phyloP scores from a whole-genome alignment of 1,140 invertebrate genomes.

The Heliconius himera region DNA sequence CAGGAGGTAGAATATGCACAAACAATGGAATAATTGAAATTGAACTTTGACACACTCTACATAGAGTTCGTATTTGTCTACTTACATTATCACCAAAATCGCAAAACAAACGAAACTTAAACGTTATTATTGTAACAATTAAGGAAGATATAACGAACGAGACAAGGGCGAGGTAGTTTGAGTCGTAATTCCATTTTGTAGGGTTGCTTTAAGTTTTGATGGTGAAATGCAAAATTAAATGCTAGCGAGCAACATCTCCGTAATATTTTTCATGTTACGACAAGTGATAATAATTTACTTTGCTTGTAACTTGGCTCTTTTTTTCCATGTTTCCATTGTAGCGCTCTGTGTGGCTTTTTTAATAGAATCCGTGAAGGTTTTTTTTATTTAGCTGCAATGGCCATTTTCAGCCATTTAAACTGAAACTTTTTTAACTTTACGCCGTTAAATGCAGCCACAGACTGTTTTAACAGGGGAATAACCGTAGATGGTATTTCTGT shows the following conservation, averaged over 20 bases:
- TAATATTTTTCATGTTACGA: slow-evolving; percentile 65
- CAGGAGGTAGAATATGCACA: slow-evolving; percentile 68
- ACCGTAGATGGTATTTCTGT: slow-evolving; percentile 10
- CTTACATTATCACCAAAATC: slow-evolving; percentile 49
- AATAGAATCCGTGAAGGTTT: slow-evolving; percentile 11
- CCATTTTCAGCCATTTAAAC: slow-evolving; percentile 13
- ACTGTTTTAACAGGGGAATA: not conserved
- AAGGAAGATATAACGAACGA: slow-evolving; percentile 62
- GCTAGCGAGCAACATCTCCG: slow-evolving; percentile 58
- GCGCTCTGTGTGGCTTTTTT: slow-evolving; percentile 25
- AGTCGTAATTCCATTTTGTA: slow-evolving; percentile 31
- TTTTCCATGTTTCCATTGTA: slow-evolving; percentile 20
- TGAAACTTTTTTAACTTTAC: slow-evolving; percentile 13
- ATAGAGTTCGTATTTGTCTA: slow-evolving; percentile 45
- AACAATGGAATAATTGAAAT: slow-evolving; percentile 48
- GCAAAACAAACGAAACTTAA: slow-evolving; percentile 72
- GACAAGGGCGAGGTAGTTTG: slow-evolving; percentile 28
- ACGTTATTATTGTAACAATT: slow-evolving; percentile 72
- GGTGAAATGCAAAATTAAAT: slow-evolving; percentile 53
- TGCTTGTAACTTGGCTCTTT: slow-evolving; percentile 30
- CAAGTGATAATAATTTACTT: slow-evolving; percentile 72
- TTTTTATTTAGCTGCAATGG: slow-evolving; percentile 3
- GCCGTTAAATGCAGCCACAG: slow-evolving; percentile 2
- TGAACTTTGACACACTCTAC: slow-evolving; percentile 43
- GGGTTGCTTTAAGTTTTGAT: slow-evolving; percentile 42